Base-by-base conservation (phyloP, 2,113 vertebrate species). In the Ptilonorhynchus violaceus region DNA sequence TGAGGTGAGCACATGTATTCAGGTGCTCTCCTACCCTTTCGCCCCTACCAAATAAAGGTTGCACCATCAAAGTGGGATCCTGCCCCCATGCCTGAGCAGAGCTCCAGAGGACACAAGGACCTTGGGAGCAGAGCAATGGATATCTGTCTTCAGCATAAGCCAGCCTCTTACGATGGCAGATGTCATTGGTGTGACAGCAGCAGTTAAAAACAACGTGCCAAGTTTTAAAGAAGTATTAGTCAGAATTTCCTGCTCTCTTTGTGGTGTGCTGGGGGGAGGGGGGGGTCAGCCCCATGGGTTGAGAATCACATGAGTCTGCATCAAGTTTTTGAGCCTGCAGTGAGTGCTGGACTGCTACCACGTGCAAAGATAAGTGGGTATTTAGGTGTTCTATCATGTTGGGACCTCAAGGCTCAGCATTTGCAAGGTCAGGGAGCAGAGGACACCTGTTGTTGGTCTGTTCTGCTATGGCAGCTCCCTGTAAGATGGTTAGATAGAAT, bases 331-430 rank as follows among this genome's bases (percentile, higher is more conserved):
- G 76, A 92, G 44, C 72, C 67, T 49, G 52, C 60, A n/a, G 23
- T 21, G 50, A 55, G 58, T 24, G 5, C 37, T 55, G 52, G n/a
- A 23, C 68, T 85, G 69, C 82, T 85, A 66, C 30, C 42, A 41
- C 0, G 0, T 14, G 41, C 76, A 27, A 27, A 84, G 50, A 59
- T 55, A 59, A 59, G 33, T 2, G 2, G 17, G 17, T 44, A 6
- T 68, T 86, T 11, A 52, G 27, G 44, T 72, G 35, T 53, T 72
- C 69, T 37, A 22, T 60, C 9, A 1, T 31, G 11, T 20, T 78
- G 67, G 47, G 39, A 77, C 27, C 23, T 87, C 63, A 49, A 28
- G 69, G 27, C 39, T 31, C 60, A n/a, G 35, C 28, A 25, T 49
- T 41, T 28, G 25, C 22, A 60, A 50, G 25, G 89, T 62, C 55